phyloP scores from a whole-genome alignment of 2,888 invertebrate species.

The Bellardia pandia region DNA sequence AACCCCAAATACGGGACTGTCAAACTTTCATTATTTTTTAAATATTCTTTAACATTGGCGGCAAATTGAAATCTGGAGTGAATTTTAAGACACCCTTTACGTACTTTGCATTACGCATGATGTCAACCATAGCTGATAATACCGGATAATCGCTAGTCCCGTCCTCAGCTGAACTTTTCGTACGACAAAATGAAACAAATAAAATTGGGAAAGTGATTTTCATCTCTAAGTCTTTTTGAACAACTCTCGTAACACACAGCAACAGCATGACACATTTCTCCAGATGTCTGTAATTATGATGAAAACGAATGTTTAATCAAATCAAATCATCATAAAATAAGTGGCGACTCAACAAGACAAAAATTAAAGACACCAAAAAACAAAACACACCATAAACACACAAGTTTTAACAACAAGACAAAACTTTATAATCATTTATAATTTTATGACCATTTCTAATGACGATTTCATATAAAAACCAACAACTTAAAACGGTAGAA shows the following conservation, averaged over 20 bases:
- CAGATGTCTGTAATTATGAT: constrained; percentile 50
- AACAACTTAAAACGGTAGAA: constrained; percentile 40
- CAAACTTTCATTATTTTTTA: no score
- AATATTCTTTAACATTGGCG: no score
- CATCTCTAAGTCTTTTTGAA: not conserved
- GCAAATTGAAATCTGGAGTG: no score
- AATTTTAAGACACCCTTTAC: no score
- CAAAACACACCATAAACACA: not conserved
- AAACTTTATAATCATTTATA: constrained; percentile 58
- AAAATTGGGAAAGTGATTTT: no score
- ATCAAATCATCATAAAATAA: constrained; percentile 55
- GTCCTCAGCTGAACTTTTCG: no score
- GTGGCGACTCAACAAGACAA: constrained; percentile 40
- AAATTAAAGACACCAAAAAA: constrained; percentile 18
- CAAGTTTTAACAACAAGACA: constrained; percentile 30
- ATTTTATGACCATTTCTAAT: constrained; percentile 69
- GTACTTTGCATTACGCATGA: no score
- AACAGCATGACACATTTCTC: constrained; percentile 47
- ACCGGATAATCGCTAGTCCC: no score
- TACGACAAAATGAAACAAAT: no score
- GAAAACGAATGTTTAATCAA: constrained; percentile 47
- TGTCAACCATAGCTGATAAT: no score
- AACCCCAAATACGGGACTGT: no score
- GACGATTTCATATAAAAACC: constrained; percentile 40
- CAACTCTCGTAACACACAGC: constrained; percentile 2